Percentiles rank a stretch among this genome's conserved stretches.
These are phyloP conservation scores for Volucella zonaria DNA, from an alignment of 2,888 invertebrate genomes.

Conservation along the genomic window DNA sequence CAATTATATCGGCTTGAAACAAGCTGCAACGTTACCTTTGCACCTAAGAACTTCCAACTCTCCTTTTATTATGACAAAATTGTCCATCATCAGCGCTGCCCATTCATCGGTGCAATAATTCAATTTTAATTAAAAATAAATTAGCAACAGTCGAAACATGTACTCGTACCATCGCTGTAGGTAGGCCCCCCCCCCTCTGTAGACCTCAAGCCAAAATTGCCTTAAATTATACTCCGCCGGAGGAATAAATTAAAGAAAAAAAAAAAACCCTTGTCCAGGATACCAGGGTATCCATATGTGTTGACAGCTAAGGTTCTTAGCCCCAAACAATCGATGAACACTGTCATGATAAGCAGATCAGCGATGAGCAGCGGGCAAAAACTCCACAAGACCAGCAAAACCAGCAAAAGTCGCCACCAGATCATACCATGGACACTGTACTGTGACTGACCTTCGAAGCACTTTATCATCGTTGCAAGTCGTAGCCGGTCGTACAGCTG, in stretches of 20 bases:
- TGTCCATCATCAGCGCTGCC: conserved; percentile 60
- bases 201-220: conserved; percentile 37
- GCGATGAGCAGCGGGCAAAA: conserved; percentile 67
- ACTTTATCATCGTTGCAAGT: conserved; percentile 58
- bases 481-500: conserved; percentile 8
- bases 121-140: conserved; percentile 72
- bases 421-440: conserved; percentile 11
- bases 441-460: conserved; percentile 41
- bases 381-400: conserved; percentile 32
- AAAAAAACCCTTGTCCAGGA: conserved; percentile 33
- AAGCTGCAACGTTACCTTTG: no score
- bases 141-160: conserved; percentile 70
- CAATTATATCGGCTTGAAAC: neutral
- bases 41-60: no score
- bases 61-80: conserved; percentile 38
- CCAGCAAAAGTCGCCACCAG: conserved; percentile 13
- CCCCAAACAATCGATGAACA: conserved; percentile 69
- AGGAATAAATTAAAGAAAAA: conserved; percentile 58
- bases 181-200: conserved; percentile 20
- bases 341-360: conserved; percentile 69
- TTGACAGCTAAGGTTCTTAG: conserved; percentile 64
- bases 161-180: conserved; percentile 67
- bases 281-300: conserved; percentile 51
- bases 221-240: conserved; percentile 59
- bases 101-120: conserved; percentile 46